Percentiles rank a stretch among this genome's conserved stretches.
phyloP scores from a whole-genome alignment of 2,797 vertebrate genomes.

The Gambelia wislizenii region DNA sequence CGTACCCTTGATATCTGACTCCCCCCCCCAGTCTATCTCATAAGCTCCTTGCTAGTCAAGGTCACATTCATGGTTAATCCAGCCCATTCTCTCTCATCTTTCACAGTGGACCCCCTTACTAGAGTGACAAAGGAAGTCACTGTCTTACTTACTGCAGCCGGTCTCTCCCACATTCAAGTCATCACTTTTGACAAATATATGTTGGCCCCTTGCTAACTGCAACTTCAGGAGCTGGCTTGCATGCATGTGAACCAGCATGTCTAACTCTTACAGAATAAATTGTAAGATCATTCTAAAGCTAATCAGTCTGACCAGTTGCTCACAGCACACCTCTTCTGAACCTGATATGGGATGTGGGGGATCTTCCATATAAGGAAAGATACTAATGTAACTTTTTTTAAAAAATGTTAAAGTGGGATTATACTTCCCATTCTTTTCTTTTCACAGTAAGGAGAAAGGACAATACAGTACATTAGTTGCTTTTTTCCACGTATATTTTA shows the following conservation, averaged over 20 bases:
- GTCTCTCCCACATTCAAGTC: neutral
- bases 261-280: neutral
- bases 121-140: neutral
- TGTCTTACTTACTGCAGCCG: neutral
- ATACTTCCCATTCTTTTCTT: no score
- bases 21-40: rapidly evolving
- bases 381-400: neutral
- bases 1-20: rapidly evolving
- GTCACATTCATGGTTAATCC: neutral
- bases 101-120: neutral
- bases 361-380: neutral
- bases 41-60: neutral
- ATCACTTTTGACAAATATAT: neutral
- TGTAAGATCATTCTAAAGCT: neutral
- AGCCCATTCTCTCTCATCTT: neutral
- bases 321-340: neutral
- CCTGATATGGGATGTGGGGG: neutral
- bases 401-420: neutral
- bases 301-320: neutral
- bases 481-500: neutral
- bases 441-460: neutral
- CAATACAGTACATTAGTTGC: no score
- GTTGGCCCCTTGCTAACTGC: neutral
- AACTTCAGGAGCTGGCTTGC: neutral
- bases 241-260: neutral